Evolutionary conservation across 2,888 invertebrate species (phyloP).

Genomic region (Neoscelio sp.): DNA sequence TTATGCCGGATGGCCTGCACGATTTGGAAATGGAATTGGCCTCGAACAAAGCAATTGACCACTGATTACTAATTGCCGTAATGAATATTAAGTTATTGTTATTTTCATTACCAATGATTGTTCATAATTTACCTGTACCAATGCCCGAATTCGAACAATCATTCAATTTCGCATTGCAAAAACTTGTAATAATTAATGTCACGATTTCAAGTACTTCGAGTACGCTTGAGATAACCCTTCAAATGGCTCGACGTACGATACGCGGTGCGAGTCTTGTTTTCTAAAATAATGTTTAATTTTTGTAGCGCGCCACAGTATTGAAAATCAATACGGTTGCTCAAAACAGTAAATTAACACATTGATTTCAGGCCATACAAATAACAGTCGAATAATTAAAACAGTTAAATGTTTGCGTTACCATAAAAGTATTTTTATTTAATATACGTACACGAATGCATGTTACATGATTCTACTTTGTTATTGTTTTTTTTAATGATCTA

Average conservation of each 20-base stretch:
- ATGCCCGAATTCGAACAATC: background rate
- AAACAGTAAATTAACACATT: slow-evolving; percentile 63
- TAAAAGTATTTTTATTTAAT: no score
- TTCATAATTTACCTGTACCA: slow-evolving; percentile 17
- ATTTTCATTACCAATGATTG: slow-evolving; percentile 5
- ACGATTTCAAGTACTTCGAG: slow-evolving; percentile 44
- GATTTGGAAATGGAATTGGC: no score
- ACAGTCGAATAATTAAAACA: slow-evolving; percentile 64
- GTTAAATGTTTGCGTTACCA: no score
- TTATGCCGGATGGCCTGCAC: no score
- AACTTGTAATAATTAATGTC: slow-evolving; percentile 59
- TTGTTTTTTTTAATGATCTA: no score
- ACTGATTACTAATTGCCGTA: no score
- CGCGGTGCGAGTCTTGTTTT: slow-evolving; percentile 3
- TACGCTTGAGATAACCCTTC: slow-evolving; percentile 34
- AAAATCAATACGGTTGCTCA: slow-evolving; percentile 53
- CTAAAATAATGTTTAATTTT: slow-evolving; percentile 7
- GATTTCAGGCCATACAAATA: slow-evolving; percentile 65
- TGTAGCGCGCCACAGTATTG: slow-evolving; percentile 23
- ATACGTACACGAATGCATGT: no score
- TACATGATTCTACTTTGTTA: no score
- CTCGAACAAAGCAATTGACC: no score
- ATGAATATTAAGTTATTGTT: no score
- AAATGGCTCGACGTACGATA: background rate
- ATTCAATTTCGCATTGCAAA: slow-evolving; percentile 29